Percentiles rank a stretch among this genome's conserved stretches.
Evolutionary conservation across 1,140 invertebrate species (phyloP).

Genomic region (Cotesia typhae): DNA sequence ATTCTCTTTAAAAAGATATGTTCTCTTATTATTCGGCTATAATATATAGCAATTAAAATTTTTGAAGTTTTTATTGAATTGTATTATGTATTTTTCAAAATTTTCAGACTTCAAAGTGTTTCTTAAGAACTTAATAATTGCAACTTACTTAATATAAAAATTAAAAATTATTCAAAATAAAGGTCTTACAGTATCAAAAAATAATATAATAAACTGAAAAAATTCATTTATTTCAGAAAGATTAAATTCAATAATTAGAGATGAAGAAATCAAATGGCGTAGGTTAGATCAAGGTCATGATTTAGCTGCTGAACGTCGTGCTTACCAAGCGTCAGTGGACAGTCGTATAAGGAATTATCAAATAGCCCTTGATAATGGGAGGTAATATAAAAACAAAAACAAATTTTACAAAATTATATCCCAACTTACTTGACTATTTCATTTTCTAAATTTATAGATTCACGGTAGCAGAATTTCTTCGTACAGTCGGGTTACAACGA

Average conservation of each 20-base stretch:
- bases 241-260: neutral
- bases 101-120: no score
- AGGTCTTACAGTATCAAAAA: neutral
- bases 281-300: neutral
- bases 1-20: no score
- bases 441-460: neutral
- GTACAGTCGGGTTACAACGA: neutral
- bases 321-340: neutral
- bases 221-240: neutral
- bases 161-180: no score
- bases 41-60: no score
- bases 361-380: neutral
- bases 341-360: neutral
- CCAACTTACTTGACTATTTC: neutral
- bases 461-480: constrained; percentile 1
- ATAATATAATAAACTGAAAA: neutral
- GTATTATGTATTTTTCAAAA: no score
- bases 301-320: constrained; percentile 4
- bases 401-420: neutral
- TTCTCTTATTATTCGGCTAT: no score
- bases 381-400: neutral
- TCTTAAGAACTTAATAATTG: no score
- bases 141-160: no score
- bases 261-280: neutral
- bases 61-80: no score